These are phyloP conservation scores for Heliothis virescens DNA, from an alignment of 1,140 invertebrate genomes.

Conservation along the genomic window DNA sequence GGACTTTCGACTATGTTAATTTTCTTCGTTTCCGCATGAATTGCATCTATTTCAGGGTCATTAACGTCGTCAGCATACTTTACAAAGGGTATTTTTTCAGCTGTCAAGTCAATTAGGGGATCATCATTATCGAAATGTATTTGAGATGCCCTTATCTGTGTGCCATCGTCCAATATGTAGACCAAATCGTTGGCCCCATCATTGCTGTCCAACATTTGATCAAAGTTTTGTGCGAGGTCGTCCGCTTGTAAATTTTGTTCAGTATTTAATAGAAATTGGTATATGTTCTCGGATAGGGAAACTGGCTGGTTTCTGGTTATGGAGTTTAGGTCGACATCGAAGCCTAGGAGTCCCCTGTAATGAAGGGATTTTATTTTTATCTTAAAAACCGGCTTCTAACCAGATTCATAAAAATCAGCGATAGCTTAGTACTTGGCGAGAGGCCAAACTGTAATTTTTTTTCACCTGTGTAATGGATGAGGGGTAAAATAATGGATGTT, in stretches of 20 bases:
- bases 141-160: conserved; percentile 79
- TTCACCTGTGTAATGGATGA: too few relatives aligned
- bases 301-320: conserved; percentile 76
- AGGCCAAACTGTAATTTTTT: too few relatives aligned
- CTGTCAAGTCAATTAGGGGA: conserved; percentile 69
- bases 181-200: conserved; percentile 64
- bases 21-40: conserved; percentile 60
- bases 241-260: conserved; percentile 61
- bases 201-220: conserved; percentile 57
- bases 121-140: conserved; percentile 83
- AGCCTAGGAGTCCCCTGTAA: conserved; percentile 76
- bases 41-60: conserved; percentile 53
- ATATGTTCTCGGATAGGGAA: conserved; percentile 74
- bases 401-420: too few relatives aligned
- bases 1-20: conserved; percentile 76
- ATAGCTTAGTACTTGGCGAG: too few relatives aligned
- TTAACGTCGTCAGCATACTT: conserved; percentile 66
- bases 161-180: conserved; percentile 78
- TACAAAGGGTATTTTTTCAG: conserved; percentile 76
- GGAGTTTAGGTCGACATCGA: conserved; percentile 76
- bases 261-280: conserved; percentile 71
- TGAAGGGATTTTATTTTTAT: neutral
- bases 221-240: conserved; percentile 54
- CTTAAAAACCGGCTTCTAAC: too few relatives aligned
- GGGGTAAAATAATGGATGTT: too few relatives aligned